Conservation (phyloP, 2,888 invertebrate species). For the Cerastoderma edule region DNA sequence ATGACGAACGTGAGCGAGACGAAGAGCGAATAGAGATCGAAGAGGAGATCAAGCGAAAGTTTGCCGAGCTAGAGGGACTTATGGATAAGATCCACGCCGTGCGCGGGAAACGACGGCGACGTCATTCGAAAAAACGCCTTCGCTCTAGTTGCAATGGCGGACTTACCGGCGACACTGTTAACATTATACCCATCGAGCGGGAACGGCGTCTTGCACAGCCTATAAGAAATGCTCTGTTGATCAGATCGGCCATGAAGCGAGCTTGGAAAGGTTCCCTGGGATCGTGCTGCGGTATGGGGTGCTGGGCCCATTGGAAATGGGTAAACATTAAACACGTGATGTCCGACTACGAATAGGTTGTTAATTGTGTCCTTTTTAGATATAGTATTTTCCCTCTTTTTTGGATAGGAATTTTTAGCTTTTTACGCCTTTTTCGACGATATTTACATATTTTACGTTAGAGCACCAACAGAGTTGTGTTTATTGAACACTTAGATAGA, state of each 20-base stretch:
- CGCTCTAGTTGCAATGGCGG: constrained; percentile 5
- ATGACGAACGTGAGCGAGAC: constrained; percentile 8
- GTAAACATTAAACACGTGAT: constrained; percentile 40
- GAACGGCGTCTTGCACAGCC: constrained; percentile 39
- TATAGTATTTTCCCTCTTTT: background rate
- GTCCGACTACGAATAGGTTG: constrained; percentile 45
- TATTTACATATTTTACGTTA: constrained; percentile 1
- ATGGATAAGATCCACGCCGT: constrained; percentile 30
- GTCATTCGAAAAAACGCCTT: constrained; percentile 11
- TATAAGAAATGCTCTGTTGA: constrained; percentile 48
- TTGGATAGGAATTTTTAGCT: background rate
- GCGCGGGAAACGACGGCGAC: constrained; percentile 17
- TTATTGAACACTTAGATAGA: too few species aligned
- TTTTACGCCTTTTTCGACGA: background rate
- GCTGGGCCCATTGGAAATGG: constrained; percentile 58
- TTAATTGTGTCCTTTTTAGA: background rate
- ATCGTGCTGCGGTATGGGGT: constrained; percentile 51
- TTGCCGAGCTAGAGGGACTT: constrained; percentile 40
- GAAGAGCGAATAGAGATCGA: constrained; percentile 29
- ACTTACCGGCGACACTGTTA: constrained; percentile 4
- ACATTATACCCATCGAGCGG: constrained; percentile 41
- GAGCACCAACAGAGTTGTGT: too few species aligned
- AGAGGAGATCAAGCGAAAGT: constrained; percentile 46
- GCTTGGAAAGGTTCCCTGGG: constrained; percentile 49
- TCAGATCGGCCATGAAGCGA: constrained; percentile 43